Evolutionary conservation across 92 coral and sea anemone species (phyloP).

Genomic region (Desmophyllum pertusum): DNA sequence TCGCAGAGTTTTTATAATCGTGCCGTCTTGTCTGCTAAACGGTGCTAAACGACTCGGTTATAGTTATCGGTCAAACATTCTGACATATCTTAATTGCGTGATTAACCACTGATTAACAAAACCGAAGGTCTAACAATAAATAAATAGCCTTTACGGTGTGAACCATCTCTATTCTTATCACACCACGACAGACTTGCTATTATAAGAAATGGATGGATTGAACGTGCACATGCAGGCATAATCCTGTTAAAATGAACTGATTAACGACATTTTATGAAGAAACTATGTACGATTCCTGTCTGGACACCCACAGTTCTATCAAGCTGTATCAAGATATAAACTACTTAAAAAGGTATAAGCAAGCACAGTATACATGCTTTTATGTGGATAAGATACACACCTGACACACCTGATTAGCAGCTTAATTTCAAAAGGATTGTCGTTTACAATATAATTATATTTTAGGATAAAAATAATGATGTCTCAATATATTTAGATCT

Average conservation of each 20-base stretch:
- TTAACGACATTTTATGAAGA: too few relatives aligned
- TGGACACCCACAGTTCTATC: too few relatives aligned
- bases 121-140: background rate
- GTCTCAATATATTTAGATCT: too few relatives aligned
- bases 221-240: background rate
- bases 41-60: background rate
- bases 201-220: background rate
- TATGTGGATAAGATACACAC: too few relatives aligned
- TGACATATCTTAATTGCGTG: background rate
- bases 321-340: too few relatives aligned
- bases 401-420: background rate
- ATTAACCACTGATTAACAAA: background rate
- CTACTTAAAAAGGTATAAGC: too few relatives aligned
- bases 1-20: too few relatives aligned
- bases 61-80: background rate
- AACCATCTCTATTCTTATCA: background rate
- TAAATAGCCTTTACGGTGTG: background rate
- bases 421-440: background rate
- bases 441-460: too few relatives aligned
- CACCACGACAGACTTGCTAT: background rate
- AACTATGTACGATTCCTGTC: too few relatives aligned
- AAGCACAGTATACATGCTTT: too few relatives aligned
- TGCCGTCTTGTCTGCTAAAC: background rate
- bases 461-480: too few relatives aligned
- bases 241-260: background rate